Conservation (phyloP, 2,113 vertebrate species). For the Dolichallabes microphthalmus region DNA sequence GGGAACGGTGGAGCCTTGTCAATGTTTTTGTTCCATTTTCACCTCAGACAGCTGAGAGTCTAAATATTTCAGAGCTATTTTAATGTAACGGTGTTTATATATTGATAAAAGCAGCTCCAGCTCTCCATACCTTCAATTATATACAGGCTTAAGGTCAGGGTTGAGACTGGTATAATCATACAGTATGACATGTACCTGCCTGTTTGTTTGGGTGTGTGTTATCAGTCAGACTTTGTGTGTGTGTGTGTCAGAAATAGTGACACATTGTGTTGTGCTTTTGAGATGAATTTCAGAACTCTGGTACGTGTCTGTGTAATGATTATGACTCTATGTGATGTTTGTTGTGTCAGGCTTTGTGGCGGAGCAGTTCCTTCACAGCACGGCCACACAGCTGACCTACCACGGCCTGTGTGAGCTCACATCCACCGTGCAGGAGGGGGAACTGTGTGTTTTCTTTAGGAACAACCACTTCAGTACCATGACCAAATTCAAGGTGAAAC, state of each 20-base stretch:
- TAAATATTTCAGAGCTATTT: not conserved
- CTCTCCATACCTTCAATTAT: not conserved
- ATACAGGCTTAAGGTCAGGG: not conserved
- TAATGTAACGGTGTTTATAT: not conserved
- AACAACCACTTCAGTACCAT: slow-evolving; percentile 99
- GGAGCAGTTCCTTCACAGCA: slow-evolving; percentile 94
- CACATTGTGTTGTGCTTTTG: not conserved
- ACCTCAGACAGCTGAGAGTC: not conserved
- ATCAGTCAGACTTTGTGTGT: not conserved
- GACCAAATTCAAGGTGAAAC: slow-evolving; percentile 94
- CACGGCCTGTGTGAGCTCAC: slow-evolving; percentile 96
- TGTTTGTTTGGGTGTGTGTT: slow-evolving; percentile 2
- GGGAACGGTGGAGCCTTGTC: not conserved
- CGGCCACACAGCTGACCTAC: slow-evolving; percentile 96
- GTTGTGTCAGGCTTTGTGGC: slow-evolving; percentile 83
- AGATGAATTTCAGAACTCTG: not conserved
- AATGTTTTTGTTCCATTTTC: not conserved
- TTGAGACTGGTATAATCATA: not conserved
- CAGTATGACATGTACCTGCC: not conserved
- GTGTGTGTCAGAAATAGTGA: not conserved
- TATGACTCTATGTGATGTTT: not conserved
- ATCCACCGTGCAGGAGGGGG: slow-evolving; percentile 94
- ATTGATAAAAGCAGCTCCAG: not conserved
- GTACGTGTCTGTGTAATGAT: too few relatives aligned
- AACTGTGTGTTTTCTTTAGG: slow-evolving; percentile 98